Evolutionary conservation across 2,113 vertebrate species (phyloP).

Genomic region (Peromyscus maniculatus): DNA sequence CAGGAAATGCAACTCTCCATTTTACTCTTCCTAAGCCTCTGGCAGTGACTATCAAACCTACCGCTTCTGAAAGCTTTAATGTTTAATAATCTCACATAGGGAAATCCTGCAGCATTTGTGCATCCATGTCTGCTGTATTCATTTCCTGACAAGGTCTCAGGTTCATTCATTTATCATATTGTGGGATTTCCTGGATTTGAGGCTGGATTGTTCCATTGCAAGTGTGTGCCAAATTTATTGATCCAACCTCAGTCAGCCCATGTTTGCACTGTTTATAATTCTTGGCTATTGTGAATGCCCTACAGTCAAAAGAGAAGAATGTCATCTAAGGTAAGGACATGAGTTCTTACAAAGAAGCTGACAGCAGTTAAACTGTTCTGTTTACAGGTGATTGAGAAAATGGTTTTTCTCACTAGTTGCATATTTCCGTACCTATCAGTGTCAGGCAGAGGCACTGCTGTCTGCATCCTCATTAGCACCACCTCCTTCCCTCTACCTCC

Average conservation of each 20-base stretch:
- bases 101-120: not conserved
- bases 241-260: not conserved
- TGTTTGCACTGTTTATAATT: not conserved
- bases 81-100: not conserved
- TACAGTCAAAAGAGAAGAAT: not conserved
- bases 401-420: not conserved
- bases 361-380: not conserved
- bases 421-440: not conserved
- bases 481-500: no score
- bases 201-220: not conserved
- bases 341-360: not conserved
- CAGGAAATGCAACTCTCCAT: not conserved
- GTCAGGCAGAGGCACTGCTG: accelerated
- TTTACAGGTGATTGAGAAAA: not conserved
- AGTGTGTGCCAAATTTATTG: no score
- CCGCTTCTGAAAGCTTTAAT: not conserved
- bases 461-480: not conserved
- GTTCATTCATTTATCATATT: not conserved
- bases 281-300: not conserved
- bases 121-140: not conserved
- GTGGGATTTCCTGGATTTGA: not conserved
- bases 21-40: not conserved
- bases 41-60: accelerated
- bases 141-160: not conserved
- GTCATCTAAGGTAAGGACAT: not conserved